These are phyloP conservation scores for Tenthredo notha DNA, from an alignment of 2,888 invertebrate genomes.

Conservation along the genomic window DNA sequence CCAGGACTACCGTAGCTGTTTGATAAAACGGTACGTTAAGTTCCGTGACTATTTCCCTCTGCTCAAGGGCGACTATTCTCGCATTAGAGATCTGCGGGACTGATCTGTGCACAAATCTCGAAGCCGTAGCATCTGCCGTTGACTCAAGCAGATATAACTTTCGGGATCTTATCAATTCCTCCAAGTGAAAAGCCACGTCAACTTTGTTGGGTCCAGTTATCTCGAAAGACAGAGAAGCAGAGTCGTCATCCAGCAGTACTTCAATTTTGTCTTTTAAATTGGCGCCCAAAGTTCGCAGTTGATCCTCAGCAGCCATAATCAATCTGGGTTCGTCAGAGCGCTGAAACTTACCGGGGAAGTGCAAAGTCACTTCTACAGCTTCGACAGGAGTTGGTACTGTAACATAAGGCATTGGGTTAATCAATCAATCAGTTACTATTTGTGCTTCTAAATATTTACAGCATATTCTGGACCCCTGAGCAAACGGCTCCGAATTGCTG, in stretches of 20 bases:
- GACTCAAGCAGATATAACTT: constrained; percentile 79
- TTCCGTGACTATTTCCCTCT: constrained; percentile 85
- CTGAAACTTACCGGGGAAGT: constrained; percentile 83
- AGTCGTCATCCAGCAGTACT: constrained; percentile 72
- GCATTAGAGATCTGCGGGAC: constrained; percentile 75
- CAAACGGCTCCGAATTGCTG: constrained; percentile 82
- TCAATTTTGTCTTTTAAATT: constrained; percentile 71
- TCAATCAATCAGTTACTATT: not conserved
- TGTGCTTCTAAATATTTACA: constrained; percentile 73
- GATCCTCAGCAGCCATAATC: constrained; percentile 69
- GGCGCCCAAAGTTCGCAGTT: constrained; percentile 74
- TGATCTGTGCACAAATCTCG: constrained; percentile 82
- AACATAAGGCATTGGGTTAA: not conserved
- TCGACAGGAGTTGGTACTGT: constrained; percentile 87
- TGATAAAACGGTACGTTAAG: constrained; percentile 85
- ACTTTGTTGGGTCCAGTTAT: constrained; percentile 87
- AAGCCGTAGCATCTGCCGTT: constrained; percentile 83
- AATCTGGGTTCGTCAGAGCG: constrained; percentile 69
- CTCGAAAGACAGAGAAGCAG: constrained; percentile 76
- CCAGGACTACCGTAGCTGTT: constrained; percentile 88
- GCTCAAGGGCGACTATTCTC: constrained; percentile 81
- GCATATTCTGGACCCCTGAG: constrained; percentile 82
- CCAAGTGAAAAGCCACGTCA: constrained; percentile 89
- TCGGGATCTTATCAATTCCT: constrained; percentile 85
- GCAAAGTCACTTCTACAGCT: constrained; percentile 87